Evolutionary conservation across 2,797 vertebrate genomes (phyloP).

Genomic region (Poecilia wingei): DNA sequence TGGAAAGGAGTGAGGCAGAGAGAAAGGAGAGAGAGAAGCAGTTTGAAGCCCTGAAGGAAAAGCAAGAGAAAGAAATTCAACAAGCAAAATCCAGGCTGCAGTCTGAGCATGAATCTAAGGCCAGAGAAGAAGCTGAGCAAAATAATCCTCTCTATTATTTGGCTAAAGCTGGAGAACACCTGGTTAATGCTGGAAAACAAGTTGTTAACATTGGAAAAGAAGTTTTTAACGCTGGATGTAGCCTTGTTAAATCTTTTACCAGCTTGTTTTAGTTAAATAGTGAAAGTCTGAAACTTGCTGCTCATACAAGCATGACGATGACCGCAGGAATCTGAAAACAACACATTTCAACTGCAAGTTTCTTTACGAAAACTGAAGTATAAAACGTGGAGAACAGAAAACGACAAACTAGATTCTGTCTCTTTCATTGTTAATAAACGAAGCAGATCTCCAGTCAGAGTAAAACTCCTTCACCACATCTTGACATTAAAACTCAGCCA

Average conservation of each 20-base stretch:
- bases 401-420: too few relatives aligned
- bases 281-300: too few relatives aligned
- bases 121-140: background rate
- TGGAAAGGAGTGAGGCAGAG: background rate
- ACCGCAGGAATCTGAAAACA: background rate
- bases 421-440: background rate
- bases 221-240: too few relatives aligned
- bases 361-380: too few relatives aligned
- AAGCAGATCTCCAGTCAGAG: background rate
- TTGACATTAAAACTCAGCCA: too few relatives aligned
- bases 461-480: too few relatives aligned
- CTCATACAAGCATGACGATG: too few relatives aligned
- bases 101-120: background rate
- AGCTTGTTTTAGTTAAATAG: too few relatives aligned
- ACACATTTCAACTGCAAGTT: background rate
- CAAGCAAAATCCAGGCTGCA: background rate
- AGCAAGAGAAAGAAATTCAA: background rate
- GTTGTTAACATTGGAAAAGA: too few relatives aligned
- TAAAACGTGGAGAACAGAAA: too few relatives aligned
- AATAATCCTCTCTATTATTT: background rate
- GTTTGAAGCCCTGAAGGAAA: background rate
- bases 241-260: too few relatives aligned
- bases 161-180: background rate
- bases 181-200: too few relatives aligned
- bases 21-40: background rate